A percentile compares a stretch with the other conserved stretches of the same genome.
phyloP scores from a whole-genome alignment of 1,140 invertebrate species.

The Leptinotarsa undecemlineata region DNA sequence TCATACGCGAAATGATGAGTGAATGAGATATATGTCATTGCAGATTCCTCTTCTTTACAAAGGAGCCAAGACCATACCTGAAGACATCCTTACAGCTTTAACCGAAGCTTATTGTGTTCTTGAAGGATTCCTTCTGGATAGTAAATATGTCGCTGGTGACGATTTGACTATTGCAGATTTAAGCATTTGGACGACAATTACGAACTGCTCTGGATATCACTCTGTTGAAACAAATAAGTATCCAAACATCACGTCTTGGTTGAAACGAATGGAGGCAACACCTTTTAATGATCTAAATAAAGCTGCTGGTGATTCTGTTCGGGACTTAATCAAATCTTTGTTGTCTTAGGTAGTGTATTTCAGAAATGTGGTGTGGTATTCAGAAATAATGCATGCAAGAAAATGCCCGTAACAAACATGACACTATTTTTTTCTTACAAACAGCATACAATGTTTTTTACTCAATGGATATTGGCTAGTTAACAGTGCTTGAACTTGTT shows the following conservation, averaged over 20 bases:
- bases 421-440: too few species aligned
- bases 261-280: constrained; percentile 51
- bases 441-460: too few species aligned
- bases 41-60: constrained; percentile 8
- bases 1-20: too few species aligned
- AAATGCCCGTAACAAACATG: too few species aligned
- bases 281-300: constrained; percentile 54
- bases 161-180: constrained; percentile 61
- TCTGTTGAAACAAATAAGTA: constrained; percentile 38
- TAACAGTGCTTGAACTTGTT: too few species aligned
- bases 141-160: constrained; percentile 55
- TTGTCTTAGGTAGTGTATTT: too few species aligned
- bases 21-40: neutral
- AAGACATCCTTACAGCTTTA: constrained; percentile 36
- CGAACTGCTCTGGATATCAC: constrained; percentile 49
- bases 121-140: constrained; percentile 51
- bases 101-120: constrained; percentile 49
- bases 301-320: constrained; percentile 9
- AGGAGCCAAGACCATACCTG: constrained; percentile 19
- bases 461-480: too few species aligned
- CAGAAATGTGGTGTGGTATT: too few species aligned
- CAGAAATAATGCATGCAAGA: too few species aligned
- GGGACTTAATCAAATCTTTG: too few species aligned
- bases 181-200: constrained; percentile 49
- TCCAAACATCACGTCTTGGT: constrained; percentile 55